Percentiles rank a stretch among this genome's conserved stretches.
Evolutionary conservation across 1,140 invertebrate species (phyloP).

Genomic region (Alviniconcha marisindica): DNA sequence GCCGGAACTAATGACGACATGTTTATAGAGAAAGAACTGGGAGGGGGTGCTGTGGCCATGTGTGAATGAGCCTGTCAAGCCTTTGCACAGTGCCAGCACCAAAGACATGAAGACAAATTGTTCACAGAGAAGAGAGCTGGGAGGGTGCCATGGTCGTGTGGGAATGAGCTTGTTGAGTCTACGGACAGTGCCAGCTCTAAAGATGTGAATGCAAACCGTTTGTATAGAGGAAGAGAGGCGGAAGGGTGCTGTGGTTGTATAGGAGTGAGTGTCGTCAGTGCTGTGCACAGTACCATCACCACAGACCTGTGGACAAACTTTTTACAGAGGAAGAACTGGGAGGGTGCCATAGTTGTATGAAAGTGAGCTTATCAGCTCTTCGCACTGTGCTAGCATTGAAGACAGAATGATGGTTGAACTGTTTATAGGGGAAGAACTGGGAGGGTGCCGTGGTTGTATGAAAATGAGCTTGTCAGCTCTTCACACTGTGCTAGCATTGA

Average conservation of each 20-base stretch:
- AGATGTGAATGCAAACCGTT: neutral
- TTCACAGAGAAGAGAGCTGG: slow-evolving; percentile 51
- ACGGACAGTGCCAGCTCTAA: too few relatives aligned
- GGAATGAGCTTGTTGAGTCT: neutral
- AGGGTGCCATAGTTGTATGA: neutral
- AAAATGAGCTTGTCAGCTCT: neutral
- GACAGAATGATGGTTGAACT: slow-evolving; percentile 66
- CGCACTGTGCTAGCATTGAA: too few relatives aligned
- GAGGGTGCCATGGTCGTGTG: neutral
- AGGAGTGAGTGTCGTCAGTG: slow-evolving; percentile 4
- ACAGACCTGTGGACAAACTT: slow-evolving; percentile 66
- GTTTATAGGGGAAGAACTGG: slow-evolving; percentile 62
- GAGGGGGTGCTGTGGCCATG: too few relatives aligned
- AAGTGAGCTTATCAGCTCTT: neutral
- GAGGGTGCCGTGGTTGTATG: neutral
- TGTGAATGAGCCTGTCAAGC: too few relatives aligned
- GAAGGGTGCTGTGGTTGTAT: neutral
- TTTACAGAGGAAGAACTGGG: slow-evolving; percentile 63
- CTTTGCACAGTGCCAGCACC: too few relatives aligned
- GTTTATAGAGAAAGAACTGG: too few relatives aligned
- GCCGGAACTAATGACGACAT: too few relatives aligned
- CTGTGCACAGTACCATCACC: too few relatives aligned
- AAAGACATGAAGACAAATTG: too few relatives aligned
- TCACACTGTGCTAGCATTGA: too few relatives aligned
- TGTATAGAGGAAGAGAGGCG: too few relatives aligned